Evolutionary conservation across 2,113 vertebrate species (phyloP).

Genomic region (Saguinus midas): DNA sequence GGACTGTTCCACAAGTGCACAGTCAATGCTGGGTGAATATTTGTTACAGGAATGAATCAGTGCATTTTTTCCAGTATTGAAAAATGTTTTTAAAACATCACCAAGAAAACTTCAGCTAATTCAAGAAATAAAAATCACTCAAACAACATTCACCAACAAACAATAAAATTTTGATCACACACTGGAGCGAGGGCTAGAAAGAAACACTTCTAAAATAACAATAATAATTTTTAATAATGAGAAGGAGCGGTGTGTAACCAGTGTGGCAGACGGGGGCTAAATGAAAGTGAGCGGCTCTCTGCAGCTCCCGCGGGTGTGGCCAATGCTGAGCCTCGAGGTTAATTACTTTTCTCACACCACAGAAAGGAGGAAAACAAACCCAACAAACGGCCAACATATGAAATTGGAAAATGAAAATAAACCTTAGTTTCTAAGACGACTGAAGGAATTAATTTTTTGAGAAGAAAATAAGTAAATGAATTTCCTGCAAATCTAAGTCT

Average conservation of each 20-base stretch:
- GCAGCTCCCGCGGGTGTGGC: fast-evolving
- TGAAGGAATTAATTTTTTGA: background rate
- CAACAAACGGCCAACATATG: fast-evolving
- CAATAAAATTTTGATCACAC: background rate
- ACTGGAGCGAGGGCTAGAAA: background rate
- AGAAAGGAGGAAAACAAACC: background rate
- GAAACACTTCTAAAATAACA: too few species aligned
- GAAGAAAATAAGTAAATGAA: background rate
- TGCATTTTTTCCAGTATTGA: fast-evolving
- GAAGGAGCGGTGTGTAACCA: fast-evolving
- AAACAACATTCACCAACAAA: background rate
- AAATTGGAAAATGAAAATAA: background rate
- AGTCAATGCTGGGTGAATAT: fast-evolving
- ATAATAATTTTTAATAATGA: background rate
- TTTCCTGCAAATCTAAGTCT: background rate
- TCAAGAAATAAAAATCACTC: background rate
- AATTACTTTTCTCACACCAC: background rate
- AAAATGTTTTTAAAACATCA: background rate
- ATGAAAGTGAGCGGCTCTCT: fast-evolving
- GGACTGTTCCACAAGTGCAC: fast-evolving
- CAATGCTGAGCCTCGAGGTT: background rate
- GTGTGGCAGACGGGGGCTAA: fast-evolving
- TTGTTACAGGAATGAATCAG: fast-evolving
- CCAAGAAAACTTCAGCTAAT: background rate
- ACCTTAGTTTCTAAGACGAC: background rate